Evolutionary conservation across 2,888 invertebrate species (phyloP).

Genomic region (Microctonus hyperodae): DNA sequence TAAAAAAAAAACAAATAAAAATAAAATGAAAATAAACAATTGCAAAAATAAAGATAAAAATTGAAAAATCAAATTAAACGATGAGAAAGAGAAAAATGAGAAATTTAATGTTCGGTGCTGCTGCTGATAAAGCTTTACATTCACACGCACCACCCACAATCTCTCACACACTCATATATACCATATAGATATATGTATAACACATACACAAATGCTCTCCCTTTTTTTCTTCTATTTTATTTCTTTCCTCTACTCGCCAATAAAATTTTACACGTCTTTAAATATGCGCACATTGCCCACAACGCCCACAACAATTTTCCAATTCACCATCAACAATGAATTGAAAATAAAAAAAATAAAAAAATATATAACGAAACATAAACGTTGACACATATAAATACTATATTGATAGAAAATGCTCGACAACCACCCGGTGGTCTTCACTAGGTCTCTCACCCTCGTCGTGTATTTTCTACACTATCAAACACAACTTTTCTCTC

Average conservation of each 20-base stretch:
- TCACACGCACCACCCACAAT: not conserved
- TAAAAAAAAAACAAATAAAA: no score
- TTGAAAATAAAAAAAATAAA: no score
- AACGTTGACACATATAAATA: not conserved
- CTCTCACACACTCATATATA: not conserved
- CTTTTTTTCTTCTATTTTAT: no score
- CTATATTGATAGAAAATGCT: no score
- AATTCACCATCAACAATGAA: no score
- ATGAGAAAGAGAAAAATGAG: no score
- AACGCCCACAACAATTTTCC: not conserved
- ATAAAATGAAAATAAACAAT: no score
- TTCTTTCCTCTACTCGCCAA: not conserved
- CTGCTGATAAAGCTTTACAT: not conserved
- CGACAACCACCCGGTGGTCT: slow-evolving; percentile 35
- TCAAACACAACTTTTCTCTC: slow-evolving; percentile 44
- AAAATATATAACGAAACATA: not conserved
- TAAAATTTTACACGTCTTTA: not conserved
- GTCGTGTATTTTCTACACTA: slow-evolving; percentile 1
- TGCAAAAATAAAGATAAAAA: not conserved
- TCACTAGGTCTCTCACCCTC: slow-evolving; percentile 37
- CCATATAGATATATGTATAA: no score
- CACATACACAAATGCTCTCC: no score
- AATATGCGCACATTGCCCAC: no score
- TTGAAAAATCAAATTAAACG: not conserved
- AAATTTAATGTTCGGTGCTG: not conserved